phyloP scores from a whole-genome alignment of 2,888 invertebrate genomes.

The Metacarcinus magister region DNA sequence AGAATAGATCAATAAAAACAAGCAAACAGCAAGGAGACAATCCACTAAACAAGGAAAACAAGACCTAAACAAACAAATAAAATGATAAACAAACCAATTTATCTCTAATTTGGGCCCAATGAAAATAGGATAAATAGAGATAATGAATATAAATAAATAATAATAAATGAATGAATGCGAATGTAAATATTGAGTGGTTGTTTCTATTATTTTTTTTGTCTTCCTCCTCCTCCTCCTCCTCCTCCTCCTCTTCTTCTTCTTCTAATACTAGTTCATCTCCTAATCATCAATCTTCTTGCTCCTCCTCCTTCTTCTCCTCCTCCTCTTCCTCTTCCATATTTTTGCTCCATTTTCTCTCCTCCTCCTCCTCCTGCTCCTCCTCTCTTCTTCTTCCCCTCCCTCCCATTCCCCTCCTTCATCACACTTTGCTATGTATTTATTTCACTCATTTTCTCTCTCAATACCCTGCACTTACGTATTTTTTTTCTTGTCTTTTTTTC shows the following conservation, averaged over 20 bases:
- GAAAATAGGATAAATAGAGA: not conserved
- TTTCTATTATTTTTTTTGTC: not conserved
- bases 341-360: not conserved
- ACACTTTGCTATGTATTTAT: not conserved
- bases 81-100: too few species aligned
- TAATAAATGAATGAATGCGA: not conserved
- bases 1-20: not conserved
- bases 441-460: not conserved
- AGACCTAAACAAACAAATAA: not conserved
- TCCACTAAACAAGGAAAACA: too few species aligned
- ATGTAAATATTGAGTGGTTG: not conserved
- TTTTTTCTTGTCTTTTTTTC: not conserved
- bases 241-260: not conserved
- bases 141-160: not conserved
- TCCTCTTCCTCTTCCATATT: not conserved
- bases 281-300: not conserved
- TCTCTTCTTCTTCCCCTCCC: not conserved
- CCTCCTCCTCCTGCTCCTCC: not conserved
- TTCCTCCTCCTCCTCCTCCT: not conserved
- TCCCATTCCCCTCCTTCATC: not conserved
- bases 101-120: too few species aligned
- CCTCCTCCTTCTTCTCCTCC: not conserved
- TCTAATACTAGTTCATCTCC: not conserved
- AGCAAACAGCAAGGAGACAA: not conserved
- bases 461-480: not conserved